These are phyloP conservation scores for Ochotona princeps DNA, from an alignment of 2,113 vertebrate species.

Conservation along the genomic window DNA sequence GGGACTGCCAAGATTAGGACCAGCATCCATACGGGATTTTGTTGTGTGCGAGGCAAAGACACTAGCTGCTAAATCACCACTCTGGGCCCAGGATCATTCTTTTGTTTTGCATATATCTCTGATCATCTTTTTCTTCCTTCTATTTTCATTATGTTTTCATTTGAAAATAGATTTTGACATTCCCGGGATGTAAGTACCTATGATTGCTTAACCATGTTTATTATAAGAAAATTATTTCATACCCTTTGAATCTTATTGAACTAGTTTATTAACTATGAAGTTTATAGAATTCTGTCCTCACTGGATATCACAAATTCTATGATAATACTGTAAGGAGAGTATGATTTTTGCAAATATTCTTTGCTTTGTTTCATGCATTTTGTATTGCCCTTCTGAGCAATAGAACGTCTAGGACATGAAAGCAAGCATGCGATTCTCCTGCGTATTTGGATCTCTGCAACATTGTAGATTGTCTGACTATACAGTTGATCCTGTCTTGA, in stretches of 20 bases:
- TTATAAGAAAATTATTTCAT: background rate
- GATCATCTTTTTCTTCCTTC: background rate
- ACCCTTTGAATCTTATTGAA: background rate
- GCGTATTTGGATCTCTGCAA: background rate
- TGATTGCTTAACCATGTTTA: background rate
- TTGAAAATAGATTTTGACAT: background rate
- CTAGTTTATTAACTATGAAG: background rate
- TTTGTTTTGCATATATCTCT: background rate
- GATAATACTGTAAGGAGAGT: background rate
- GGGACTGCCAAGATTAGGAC: too few species aligned
- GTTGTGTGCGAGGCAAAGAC: background rate
- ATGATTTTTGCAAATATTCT: background rate
- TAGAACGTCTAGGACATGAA: background rate
- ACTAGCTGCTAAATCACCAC: too few species aligned
- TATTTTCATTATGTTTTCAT: background rate
- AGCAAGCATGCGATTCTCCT: background rate
- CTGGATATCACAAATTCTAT: background rate
- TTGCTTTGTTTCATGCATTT: background rate
- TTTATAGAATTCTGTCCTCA: background rate
- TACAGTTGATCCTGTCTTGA: background rate
- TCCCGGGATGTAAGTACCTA: fast-evolving
- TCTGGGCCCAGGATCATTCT: background rate
- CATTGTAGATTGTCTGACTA: background rate
- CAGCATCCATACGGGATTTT: too few species aligned
- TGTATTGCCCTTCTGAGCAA: background rate